phyloP scores from a whole-genome alignment of 2,888 invertebrate genomes.

The Erebia palarica region DNA sequence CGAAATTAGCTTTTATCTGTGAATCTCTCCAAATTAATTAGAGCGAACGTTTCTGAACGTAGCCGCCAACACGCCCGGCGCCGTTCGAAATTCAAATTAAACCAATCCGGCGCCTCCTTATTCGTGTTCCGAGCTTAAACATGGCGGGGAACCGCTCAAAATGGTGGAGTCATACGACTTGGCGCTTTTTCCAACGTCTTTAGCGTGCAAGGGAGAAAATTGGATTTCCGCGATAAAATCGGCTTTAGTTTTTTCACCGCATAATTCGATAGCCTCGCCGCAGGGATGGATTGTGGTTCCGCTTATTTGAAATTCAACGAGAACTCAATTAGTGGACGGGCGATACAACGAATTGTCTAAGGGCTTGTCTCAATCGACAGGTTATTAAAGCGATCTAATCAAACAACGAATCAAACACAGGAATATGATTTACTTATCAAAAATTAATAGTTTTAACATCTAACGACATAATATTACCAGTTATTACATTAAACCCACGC shows the following conservation, averaged over 20 bases:
- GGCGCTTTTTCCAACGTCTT: constrained; percentile 81
- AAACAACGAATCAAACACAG: neutral
- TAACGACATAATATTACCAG: no score
- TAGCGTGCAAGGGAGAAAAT: constrained; percentile 82
- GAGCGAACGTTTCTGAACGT: constrained; percentile 60
- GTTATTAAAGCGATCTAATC: constrained; percentile 23
- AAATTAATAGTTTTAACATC: no score
- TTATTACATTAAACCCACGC: neutral
- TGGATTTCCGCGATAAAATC: constrained; percentile 83
- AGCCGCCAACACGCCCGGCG: constrained; percentile 64
- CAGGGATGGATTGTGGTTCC: constrained; percentile 43
- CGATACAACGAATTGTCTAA: constrained; percentile 29
- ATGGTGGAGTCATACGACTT: constrained; percentile 81
- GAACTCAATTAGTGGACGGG: constrained; percentile 67
- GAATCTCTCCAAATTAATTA: constrained; percentile 80
- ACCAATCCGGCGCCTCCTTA: constrained; percentile 82
- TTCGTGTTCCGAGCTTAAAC: constrained; percentile 79
- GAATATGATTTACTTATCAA: constrained; percentile 11
- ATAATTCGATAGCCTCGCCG: constrained; percentile 69
- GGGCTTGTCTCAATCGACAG: constrained; percentile 31
- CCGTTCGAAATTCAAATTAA: constrained; percentile 81
- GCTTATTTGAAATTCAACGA: constrained; percentile 51
- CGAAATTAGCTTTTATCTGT: constrained; percentile 77
- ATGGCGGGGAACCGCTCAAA: constrained; percentile 76
- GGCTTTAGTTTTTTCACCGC: constrained; percentile 73